phyloP scores from a whole-genome alignment of 2,797 vertebrate species.

The Halcyon leucocephala region DNA sequence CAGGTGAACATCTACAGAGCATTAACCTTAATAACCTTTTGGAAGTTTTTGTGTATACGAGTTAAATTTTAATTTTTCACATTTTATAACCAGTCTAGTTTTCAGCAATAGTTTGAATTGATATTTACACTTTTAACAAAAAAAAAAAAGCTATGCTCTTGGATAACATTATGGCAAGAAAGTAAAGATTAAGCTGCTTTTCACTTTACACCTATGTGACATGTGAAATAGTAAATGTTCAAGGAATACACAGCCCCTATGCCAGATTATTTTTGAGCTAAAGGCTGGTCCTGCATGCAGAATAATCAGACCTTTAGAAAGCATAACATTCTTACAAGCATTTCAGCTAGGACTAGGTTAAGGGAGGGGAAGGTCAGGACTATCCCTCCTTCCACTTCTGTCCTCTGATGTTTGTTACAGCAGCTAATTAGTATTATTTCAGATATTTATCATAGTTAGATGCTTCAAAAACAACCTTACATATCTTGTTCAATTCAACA shows the following conservation, averaged over 20 bases:
- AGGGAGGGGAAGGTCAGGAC: not conserved
- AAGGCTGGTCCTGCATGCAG: not conserved
- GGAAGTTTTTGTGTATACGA: rapidly evolving
- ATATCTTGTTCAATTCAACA: not conserved
- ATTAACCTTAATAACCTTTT: not conserved
- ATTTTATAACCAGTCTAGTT: not conserved
- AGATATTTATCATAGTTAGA: not conserved
- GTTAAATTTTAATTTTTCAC: not conserved
- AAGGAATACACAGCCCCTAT: not conserved
- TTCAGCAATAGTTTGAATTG: not conserved
- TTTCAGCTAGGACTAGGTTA: not conserved
- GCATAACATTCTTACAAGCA: not conserved
- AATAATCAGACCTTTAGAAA: not conserved
- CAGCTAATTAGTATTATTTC: not conserved
- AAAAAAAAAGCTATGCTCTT: not conserved
- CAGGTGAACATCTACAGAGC: not conserved
- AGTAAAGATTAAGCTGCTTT: not conserved
- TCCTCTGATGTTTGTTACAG: not conserved
- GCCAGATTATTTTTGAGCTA: not conserved
- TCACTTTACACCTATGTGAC: not conserved
- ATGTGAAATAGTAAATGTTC: not conserved
- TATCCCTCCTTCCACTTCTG: not conserved
- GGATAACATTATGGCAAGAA: not conserved
- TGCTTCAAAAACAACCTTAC: not conserved
- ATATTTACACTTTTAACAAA: not conserved